phyloP scores from a whole-genome alignment of 2,797 vertebrate genomes.

The Helicolenus hilgendorfi region DNA sequence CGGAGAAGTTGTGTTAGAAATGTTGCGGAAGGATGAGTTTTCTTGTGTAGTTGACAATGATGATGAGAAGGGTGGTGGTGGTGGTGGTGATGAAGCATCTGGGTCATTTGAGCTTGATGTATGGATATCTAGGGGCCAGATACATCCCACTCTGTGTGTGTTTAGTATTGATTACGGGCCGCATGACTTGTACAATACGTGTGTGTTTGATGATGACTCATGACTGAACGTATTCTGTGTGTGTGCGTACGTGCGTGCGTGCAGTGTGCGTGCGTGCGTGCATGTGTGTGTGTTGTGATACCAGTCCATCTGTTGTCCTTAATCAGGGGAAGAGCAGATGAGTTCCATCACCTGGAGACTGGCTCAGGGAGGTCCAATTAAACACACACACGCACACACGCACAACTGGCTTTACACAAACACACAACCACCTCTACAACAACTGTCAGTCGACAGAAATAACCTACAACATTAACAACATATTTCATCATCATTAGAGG shows the following conservation, averaged over 20 bases:
- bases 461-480: constrained; percentile 66
- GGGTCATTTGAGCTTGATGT: constrained; percentile 19
- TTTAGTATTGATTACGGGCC: constrained; percentile 58
- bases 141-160: not conserved
- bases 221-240: constrained; percentile 26
- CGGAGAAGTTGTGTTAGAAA: constrained; percentile 23
- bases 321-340: constrained; percentile 85
- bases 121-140: not conserved
- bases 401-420: constrained; percentile 40
- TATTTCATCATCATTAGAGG: constrained; percentile 73
- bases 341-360: constrained; percentile 86
- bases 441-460: constrained; percentile 72
- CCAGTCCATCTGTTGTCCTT: constrained; percentile 86
- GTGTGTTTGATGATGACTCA: constrained; percentile 49
- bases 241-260: not conserved
- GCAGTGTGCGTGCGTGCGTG: not conserved
- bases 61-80: constrained; percentile 27
- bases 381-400: constrained; percentile 59
- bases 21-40: constrained; percentile 7
- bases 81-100: constrained; percentile 24
- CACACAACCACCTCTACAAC: constrained; percentile 37
- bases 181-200: constrained; percentile 26
- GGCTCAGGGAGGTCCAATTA: constrained; percentile 88
- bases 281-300: constrained; percentile 28
- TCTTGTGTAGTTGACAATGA: constrained; percentile 3